Percentiles rank a stretch among this genome's conserved stretches.
phyloP scores from a whole-genome alignment of 2,888 invertebrate species.

The Limnephilus marmoratus region DNA sequence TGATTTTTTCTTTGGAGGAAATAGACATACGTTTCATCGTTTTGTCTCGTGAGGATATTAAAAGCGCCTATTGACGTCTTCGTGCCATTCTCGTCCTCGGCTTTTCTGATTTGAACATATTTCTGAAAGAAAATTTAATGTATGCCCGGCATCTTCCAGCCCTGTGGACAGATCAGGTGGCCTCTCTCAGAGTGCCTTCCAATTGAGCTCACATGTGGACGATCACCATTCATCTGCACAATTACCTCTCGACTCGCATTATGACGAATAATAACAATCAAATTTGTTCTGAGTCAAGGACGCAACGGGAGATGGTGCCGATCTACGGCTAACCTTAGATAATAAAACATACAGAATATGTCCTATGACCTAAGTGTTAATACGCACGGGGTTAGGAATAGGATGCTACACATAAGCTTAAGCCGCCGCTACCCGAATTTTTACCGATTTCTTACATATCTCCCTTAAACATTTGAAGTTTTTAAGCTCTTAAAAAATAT shows the following conservation, averaged over 20 bases:
- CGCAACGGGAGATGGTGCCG: neutral
- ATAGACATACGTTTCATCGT: too few species aligned
- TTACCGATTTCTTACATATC: too few species aligned
- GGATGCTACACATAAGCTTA: too few species aligned
- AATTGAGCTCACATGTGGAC: constrained; percentile 11
- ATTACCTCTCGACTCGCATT: constrained; percentile 8
- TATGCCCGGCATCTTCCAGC: neutral
- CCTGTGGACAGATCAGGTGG: neutral
- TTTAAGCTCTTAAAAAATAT: too few species aligned
- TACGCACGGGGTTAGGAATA: neutral
- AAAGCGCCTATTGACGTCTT: too few species aligned
- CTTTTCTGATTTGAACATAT: neutral
- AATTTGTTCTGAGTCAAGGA: constrained; percentile 20
- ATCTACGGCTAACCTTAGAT: neutral
- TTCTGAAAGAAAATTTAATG: neutral
- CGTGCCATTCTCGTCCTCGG: too few species aligned
- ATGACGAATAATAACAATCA: constrained; percentile 5
- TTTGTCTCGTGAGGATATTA: too few species aligned
- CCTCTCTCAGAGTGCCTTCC: neutral
- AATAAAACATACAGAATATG: neutral
- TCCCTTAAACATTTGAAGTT: too few species aligned
- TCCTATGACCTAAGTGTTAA: neutral
- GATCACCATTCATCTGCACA: constrained; percentile 20
- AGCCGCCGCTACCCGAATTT: too few species aligned
- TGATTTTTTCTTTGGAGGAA: too few species aligned